Evolutionary conservation across 2,888 invertebrate genomes (phyloP).

Genomic region (Drosophila neutralis): DNA sequence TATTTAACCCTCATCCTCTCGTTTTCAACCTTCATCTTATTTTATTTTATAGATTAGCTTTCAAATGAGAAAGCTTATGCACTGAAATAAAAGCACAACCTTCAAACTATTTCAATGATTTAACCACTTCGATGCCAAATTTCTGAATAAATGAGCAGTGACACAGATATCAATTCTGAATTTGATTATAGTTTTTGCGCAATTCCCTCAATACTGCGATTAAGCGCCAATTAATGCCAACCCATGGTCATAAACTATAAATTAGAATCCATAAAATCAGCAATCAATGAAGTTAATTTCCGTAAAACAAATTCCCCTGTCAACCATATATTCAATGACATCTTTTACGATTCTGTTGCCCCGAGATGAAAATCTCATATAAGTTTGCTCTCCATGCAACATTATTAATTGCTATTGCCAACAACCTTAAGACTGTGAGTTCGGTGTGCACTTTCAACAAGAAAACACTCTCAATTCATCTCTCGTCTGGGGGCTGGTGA

Average conservation of each 20-base stretch:
- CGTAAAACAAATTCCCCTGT: slow-evolving; percentile 18
- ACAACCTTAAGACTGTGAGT: slow-evolving; percentile 6
- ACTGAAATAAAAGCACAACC: slow-evolving; percentile 27
- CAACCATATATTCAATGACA: slow-evolving; percentile 16
- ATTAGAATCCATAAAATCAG: slow-evolving; percentile 50
- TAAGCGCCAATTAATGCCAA: slow-evolving; percentile 36
- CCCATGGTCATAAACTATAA: slow-evolving; percentile 42
- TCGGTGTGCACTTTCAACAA: slow-evolving; percentile 3
- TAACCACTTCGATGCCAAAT: slow-evolving; percentile 33
- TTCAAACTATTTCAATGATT: slow-evolving; percentile 42
- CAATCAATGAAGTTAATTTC: slow-evolving; percentile 31
- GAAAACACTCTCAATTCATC: not conserved
- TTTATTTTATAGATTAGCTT: slow-evolving; percentile 63
- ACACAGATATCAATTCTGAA: slow-evolving; percentile 35
- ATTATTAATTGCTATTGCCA: slow-evolving; percentile 44
- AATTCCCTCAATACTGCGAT: slow-evolving; percentile 6
- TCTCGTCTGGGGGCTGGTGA: not conserved
- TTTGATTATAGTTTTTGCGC: slow-evolving; percentile 9
- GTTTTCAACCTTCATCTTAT: not conserved
- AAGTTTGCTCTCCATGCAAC: slow-evolving; percentile 24
- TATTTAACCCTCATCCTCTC: slow-evolving; percentile 11
- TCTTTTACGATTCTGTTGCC: slow-evolving; percentile 39
- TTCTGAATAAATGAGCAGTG: slow-evolving; percentile 47
- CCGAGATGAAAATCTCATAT: slow-evolving; percentile 35
- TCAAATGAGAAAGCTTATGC: slow-evolving; percentile 46